Base-by-base conservation (phyloP, 2,888 invertebrate species). In the Andrena chrysosceles region DNA sequence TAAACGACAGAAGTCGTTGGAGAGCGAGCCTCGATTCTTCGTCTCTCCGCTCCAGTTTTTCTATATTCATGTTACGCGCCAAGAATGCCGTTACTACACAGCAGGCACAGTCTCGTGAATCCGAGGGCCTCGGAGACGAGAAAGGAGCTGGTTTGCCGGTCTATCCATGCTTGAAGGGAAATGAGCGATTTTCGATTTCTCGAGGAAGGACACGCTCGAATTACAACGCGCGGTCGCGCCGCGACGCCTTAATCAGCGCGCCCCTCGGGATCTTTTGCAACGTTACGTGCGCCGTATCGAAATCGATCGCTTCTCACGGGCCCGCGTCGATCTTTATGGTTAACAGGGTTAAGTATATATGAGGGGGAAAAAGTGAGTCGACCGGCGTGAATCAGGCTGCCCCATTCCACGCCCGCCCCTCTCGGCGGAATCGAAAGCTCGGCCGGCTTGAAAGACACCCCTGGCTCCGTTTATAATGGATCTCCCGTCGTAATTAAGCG, bases 291-390 rank as follows among this genome's bases (percentile, higher is more conserved):
- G 8, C 59, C 56, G 72, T 68, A 84, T 68, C 84, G 79, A 77
- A 80, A 86, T 77, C 81, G 77, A 71, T 73, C 69, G 82, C 62
- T 83, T 81, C 76, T 75, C 78, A 76, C 84, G 70, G 62, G 42
- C 62, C 59, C 59, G 10, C 60, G 63, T 29, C 69, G 67, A 87
- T 79, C 29, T 60, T 88, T 88, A 88, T 87, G 88, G 89, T 70
- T 68, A 89, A 89, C 68, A 84, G 79, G 89, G 89, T 83, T 89
- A 89, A 89, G 72, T 68, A 66, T 81, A 83, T 83, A 79, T 72
- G 78, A 71, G 42, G 66, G 66, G 71, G 86, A 87, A 77, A 77
- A 81, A 85, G 82, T 76, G 70, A 76, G 66, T 72, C 63, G 76
- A 70, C 74, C 73, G 49, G 64, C 75, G 64, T 77, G 73, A 84